These are phyloP conservation scores for Leptoclinus maculatus DNA, from an alignment of 2,797 vertebrate genomes.

Conservation along the genomic window DNA sequence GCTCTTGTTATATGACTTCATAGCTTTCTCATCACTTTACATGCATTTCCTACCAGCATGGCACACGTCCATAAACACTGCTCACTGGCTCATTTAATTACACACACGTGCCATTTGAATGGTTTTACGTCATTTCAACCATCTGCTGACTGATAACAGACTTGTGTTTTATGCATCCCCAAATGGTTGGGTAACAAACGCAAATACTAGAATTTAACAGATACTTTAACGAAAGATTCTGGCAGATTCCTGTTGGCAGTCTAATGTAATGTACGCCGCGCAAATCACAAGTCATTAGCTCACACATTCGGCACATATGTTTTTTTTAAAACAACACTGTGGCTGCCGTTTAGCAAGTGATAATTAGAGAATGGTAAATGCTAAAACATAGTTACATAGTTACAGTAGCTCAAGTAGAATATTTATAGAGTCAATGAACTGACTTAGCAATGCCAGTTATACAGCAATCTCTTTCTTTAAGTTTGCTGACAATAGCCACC, in stretches of 20 bases:
- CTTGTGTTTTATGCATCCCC: constrained; percentile 30
- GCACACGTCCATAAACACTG: constrained; percentile 47
- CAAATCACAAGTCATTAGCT: neutral
- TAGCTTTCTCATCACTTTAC: constrained; percentile 35
- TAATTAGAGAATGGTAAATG: neutral
- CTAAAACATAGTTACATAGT: neutral
- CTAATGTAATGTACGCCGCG: constrained; percentile 12
- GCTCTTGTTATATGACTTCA: constrained; percentile 15
- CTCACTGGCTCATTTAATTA: constrained; percentile 64
- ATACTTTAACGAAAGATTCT: constrained; percentile 2
- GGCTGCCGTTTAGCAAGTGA: neutral
- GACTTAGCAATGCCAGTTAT: neutral
- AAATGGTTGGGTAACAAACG: constrained; percentile 28
- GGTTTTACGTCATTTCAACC: constrained; percentile 49
- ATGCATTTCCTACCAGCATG: constrained; percentile 39
- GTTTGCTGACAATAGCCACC: neutral
- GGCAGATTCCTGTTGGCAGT: constrained; percentile 10
- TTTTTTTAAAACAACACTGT: neutral
- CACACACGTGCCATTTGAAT: constrained; percentile 57
- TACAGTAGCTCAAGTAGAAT: neutral
- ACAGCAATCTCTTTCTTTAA: neutral
- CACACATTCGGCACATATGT: constrained; percentile 13
- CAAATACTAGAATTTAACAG: constrained; percentile 29
- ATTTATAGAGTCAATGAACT: neutral
- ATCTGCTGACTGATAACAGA: constrained; percentile 59